Percentiles rank a stretch among this genome's conserved stretches.
Conservation (phyloP, 2,797 vertebrate genomes). For the Limnodromus scolopaceus region DNA sequence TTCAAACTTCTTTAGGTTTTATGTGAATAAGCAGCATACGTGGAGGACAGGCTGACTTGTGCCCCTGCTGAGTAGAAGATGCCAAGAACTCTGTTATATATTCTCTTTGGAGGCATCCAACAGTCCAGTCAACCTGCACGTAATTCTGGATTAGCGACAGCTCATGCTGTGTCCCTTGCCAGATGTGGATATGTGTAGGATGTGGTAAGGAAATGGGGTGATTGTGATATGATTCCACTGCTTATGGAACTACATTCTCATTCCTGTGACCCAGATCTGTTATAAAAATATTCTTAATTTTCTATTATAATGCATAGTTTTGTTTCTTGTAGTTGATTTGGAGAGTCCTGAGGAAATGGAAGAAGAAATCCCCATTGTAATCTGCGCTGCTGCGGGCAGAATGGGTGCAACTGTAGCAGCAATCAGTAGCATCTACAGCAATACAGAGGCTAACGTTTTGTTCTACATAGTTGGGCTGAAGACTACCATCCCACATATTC, state of each 20-base stretch:
- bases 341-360: slow-evolving; percentile 73
- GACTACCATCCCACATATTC: slow-evolving; percentile 83
- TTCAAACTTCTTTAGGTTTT: not conserved
- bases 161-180: not conserved
- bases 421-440: slow-evolving; percentile 93
- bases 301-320: not conserved
- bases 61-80: not conserved
- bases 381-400: slow-evolving; percentile 90
- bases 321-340: slow-evolving; percentile 61
- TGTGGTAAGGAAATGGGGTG: not conserved
- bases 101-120: not conserved
- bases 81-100: not conserved
- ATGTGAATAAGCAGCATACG: not conserved
- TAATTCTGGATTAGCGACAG: not conserved
- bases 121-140: not conserved
- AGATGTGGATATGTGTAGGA: not conserved
- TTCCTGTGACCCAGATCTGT: not conserved
- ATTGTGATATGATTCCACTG: not conserved
- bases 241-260: not conserved
- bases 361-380: slow-evolving; percentile 86
- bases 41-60: not conserved
- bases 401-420: slow-evolving; percentile 90
- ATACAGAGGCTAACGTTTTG: slow-evolving; percentile 86
- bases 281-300: not conserved
- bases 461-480: slow-evolving; percentile 93